Percentiles rank a stretch among this genome's conserved stretches.
These are phyloP conservation scores for Romanomermis culicivorax DNA, from an alignment of 2,888 invertebrate species.

Conservation along the genomic window DNA sequence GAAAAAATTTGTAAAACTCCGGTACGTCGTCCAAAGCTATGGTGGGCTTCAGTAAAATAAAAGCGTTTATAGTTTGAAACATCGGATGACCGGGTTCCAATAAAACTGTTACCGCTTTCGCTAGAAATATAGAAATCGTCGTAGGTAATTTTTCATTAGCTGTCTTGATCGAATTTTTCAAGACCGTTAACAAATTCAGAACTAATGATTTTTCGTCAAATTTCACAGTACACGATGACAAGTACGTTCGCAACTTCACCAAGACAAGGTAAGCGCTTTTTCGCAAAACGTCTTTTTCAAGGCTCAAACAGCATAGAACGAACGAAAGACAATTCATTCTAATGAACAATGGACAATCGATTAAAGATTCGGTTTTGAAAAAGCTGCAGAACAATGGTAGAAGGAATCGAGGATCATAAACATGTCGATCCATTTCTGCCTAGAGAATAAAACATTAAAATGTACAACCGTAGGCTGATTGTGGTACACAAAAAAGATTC, in stretches of 20 bases:
- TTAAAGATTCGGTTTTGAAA: constrained; percentile 49
- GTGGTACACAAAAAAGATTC: no score
- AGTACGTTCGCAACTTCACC: constrained; percentile 32
- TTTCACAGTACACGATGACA: neutral
- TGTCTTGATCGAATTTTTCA: constrained; percentile 42
- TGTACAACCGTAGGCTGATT: no score
- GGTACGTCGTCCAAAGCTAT: constrained; percentile 59
- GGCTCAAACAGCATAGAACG: neutral
- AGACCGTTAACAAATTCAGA: constrained; percentile 44
- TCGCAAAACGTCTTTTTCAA: neutral
- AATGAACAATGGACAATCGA: neutral
- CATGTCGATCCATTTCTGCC: constrained; percentile 11
- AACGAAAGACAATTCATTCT: neutral
- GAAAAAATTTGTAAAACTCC: constrained; percentile 61
- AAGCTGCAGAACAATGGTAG: constrained; percentile 53
- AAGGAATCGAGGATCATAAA: constrained; percentile 63
- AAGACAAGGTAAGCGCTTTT: neutral
- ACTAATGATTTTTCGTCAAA: constrained; percentile 43
- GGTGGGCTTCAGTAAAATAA: constrained; percentile 51
- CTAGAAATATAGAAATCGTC: neutral
- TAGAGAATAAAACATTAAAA: no score
- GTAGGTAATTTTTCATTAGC: constrained; percentile 38
- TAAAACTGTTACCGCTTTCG: neutral
- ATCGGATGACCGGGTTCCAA: neutral
- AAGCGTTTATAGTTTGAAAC: constrained; percentile 40